Base-by-base conservation (phyloP, 2,797 vertebrate species). In the Silurus lanzhouensis region DNA sequence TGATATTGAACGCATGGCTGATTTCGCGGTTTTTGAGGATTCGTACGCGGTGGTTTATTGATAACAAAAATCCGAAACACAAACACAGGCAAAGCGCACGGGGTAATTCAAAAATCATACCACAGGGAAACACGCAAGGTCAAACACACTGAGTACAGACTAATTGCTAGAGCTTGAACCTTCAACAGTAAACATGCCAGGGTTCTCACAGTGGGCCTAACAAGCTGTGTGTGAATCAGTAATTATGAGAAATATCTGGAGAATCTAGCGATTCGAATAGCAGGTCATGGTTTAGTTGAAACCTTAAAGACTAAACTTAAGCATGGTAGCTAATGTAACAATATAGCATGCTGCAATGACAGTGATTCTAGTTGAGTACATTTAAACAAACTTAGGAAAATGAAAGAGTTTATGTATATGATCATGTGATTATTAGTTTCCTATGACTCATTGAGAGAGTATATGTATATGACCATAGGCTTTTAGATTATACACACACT, bases 151-250 rank as follows among this genome's bases (percentile, higher is more conserved):
- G 58, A 63, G 58, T 63, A 46, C 58, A 79, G 31, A n/a, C 76
- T 79, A 79, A 63, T 79, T 79, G 58, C 76, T 3, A 31, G 76
- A 79, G 58, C 20, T 79, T 44, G 31, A 13, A 63, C 58, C 12
- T 60, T 55, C 17, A 58, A 60, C 25, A 31, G 74, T 27, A 58
- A 61, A 61, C 58, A 79, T n/a, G 76, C 76, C 27, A 8, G 6
- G 22, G 60, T 64, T 66, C 38, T 25, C 1, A 48, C 14, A 46
- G 22, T 60, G 9, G 19, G 27, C 25, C 31, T n/a, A 61, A 61
- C 72, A 55, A 75, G 72, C n/a, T 25, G n/a, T 52, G 19, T 44
- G 76, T 78, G 19, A 61, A 61, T 78, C 31, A 78, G 58, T 44
- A 60, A 46, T 78, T 58, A 61, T 46, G 12, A n/a, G 44, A 61